Evolutionary conservation across 1,140 invertebrate genomes (phyloP), one percentile per base, ranked within the genome.

Genomic region (Artemia franciscana): DNA sequence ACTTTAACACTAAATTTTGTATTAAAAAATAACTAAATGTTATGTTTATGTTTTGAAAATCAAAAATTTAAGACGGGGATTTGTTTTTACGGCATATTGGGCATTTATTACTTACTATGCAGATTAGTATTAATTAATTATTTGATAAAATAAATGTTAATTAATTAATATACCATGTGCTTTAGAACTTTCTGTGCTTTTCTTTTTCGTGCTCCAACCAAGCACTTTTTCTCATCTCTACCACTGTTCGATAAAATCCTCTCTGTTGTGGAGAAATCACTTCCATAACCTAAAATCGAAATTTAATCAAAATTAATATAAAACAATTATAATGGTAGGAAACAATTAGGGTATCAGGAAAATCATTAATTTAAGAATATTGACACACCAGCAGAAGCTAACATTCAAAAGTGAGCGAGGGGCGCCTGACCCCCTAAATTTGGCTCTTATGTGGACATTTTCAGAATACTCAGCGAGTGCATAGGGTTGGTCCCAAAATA

Each of bases 151-250:
- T n/a, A n/a, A n/a, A n/a, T n/a, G n/a, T n/a, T n/a, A n/a, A n/a
- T n/a, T n/a, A n/a, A n/a, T n/a, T n/a, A n/a, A n/a, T n/a, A n/a
- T 63, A 64, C 63, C 63, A 61, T 59, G 58, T 64, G 63, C 57
- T 64, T 64, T 30, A 64, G 56, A 3, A 64, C 63, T 26, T 60
- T 51, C 23, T 61, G 18, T 7, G 63, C 63, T 30, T 64, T 64
- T 12, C 63, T 59, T 24, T 64, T 64, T 26, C 60, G 24, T 25
- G 63, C 63, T 2, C 63, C 63, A 26, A 64, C 63, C 24, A 64
- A 39, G 9, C 24, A n/a, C n/a, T n/a, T n/a, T n/a, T n/a, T n/a
- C n/a, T n/a, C n/a, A n/a, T n/a, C n/a, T n/a, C n/a, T n/a, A n/a
- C n/a, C n/a, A n/a, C n/a, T n/a, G n/a, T 51, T 51, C 12, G 39